Conservation (phyloP, 2,888 invertebrate genomes). For the Linnaemya tessellans region DNA sequence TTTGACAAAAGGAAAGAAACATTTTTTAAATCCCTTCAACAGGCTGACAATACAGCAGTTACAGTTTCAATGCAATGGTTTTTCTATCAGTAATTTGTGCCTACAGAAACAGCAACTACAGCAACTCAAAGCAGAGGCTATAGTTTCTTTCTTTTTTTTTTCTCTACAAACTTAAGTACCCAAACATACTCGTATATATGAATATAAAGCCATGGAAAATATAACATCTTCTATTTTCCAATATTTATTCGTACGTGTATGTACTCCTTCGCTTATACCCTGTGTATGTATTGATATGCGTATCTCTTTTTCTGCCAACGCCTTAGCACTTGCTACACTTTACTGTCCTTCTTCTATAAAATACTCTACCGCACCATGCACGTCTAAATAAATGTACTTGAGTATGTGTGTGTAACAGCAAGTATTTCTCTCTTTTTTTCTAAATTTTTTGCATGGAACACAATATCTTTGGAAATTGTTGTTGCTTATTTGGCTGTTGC, state of each 20-base stretch:
- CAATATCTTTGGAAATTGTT: neutral
- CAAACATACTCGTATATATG: too few relatives aligned
- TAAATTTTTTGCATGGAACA: neutral
- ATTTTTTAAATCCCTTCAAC: neutral
- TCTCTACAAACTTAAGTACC: neutral
- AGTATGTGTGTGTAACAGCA: too few relatives aligned
- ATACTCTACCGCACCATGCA: neutral
- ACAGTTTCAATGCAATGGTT: neutral
- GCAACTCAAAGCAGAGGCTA: constrained; percentile 18
- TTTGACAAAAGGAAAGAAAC: neutral
- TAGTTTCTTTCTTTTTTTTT: neutral
- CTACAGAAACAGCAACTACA: neutral
- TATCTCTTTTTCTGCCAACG: constrained; percentile 31
- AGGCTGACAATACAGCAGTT: constrained; percentile 38
- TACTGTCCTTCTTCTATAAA: constrained; percentile 2
- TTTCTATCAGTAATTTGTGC: neutral
- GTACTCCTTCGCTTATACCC: neutral
- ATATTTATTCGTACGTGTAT: too few relatives aligned
- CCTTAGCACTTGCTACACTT: constrained; percentile 45
- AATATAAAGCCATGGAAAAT: neutral
- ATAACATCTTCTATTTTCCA: neutral
- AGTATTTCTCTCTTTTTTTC: neutral
- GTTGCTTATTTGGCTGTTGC: neutral
- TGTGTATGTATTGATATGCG: neutral
- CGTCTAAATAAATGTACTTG: neutral